phyloP scores from a whole-genome alignment of 2,888 invertebrate genomes.

The Vanessa cardui region DNA sequence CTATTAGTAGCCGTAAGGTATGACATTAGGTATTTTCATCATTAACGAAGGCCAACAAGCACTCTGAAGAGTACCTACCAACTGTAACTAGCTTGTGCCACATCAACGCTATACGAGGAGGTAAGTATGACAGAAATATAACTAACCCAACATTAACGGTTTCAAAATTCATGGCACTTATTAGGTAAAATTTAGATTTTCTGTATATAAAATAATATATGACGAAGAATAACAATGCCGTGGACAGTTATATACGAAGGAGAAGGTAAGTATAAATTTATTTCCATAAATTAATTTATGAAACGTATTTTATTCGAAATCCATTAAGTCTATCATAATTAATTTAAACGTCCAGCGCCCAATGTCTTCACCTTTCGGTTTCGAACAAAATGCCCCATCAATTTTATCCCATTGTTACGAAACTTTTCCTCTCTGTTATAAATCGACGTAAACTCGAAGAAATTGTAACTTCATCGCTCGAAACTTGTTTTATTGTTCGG shows the following conservation, averaged over 20 bases:
- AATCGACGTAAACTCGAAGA: conserved; percentile 43
- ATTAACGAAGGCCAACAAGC: too few relatives aligned
- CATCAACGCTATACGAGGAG: too few relatives aligned
- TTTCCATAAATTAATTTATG: conserved; percentile 4
- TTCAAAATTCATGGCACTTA: too few relatives aligned
- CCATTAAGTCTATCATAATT: conserved; percentile 38
- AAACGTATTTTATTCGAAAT: conserved; percentile 17
- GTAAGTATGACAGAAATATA: too few relatives aligned
- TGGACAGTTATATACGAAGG: background rate
- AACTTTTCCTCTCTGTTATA: conserved; percentile 32
- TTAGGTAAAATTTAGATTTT: too few relatives aligned
- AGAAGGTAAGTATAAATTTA: background rate
- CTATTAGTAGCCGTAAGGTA: too few relatives aligned
- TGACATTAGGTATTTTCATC: too few relatives aligned
- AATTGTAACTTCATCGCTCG: conserved; percentile 43
- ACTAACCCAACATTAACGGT: too few relatives aligned
- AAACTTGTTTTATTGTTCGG: conserved; percentile 43
- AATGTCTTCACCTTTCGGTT: conserved; percentile 42
- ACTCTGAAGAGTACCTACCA: too few relatives aligned
- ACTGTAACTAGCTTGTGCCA: too few relatives aligned
- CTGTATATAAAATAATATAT: too few relatives aligned
- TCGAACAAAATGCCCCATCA: conserved; percentile 43
- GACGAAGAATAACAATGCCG: too few relatives aligned
- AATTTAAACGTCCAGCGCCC: conserved; percentile 37
- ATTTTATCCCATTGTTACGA: conserved; percentile 33